phyloP scores from a whole-genome alignment of 2,888 invertebrate species.

The Xestia rhomboidea region DNA sequence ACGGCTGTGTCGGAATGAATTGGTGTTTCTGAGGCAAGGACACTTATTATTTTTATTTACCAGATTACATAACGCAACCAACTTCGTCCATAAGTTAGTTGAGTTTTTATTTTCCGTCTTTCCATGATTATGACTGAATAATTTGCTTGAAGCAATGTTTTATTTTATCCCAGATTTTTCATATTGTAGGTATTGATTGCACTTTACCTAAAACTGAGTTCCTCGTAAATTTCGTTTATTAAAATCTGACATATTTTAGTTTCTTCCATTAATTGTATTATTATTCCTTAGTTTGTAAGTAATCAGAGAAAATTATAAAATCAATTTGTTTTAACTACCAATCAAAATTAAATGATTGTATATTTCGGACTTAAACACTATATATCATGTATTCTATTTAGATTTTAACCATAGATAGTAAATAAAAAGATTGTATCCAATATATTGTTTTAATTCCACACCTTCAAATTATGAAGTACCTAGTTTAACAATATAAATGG shows the following conservation, averaged over 20 bases:
- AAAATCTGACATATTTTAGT: constrained; percentile 76
- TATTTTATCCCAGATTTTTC: constrained; percentile 57
- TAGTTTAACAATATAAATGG: constrained; percentile 9
- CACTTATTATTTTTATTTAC: constrained; percentile 60
- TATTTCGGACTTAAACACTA: constrained; percentile 85
- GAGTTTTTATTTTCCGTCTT: constrained; percentile 53
- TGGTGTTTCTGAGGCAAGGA: constrained; percentile 70
- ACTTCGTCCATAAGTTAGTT: constrained; percentile 39
- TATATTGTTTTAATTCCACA: constrained; percentile 60
- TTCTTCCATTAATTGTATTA: constrained; percentile 84
- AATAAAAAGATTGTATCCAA: constrained; percentile 77
- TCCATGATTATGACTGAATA: constrained; percentile 40
- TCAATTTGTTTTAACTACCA: constrained; percentile 83
- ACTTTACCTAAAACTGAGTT: constrained; percentile 67
- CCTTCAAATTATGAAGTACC: not conserved
- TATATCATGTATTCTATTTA: constrained; percentile 84
- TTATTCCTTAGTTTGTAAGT: constrained; percentile 81
- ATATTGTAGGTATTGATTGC: constrained; percentile 49
- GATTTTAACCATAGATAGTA: constrained; percentile 77
- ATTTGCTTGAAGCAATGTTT: constrained; percentile 55
- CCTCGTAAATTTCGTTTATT: constrained; percentile 74
- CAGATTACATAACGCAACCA: constrained; percentile 46
- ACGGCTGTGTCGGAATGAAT: constrained; percentile 79
- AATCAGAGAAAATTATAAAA: constrained; percentile 80
- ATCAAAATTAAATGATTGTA: constrained; percentile 88